Evolutionary conservation across 2,113 vertebrate species (phyloP).

Genomic region (Amphilophus citrinellus): DNA sequence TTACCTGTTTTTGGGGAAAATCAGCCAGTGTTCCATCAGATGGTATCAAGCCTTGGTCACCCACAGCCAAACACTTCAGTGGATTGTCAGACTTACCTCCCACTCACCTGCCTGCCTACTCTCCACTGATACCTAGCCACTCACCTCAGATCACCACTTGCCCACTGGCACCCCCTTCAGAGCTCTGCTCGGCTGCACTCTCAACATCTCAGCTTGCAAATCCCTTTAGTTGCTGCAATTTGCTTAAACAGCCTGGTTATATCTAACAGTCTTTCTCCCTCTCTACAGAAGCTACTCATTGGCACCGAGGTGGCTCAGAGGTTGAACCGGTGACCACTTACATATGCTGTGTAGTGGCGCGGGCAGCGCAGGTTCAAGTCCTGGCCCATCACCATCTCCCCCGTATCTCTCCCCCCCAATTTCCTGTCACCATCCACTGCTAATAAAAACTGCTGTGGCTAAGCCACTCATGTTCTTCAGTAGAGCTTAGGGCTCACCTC

Average conservation of each 20-base stretch:
- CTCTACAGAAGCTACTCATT: too few relatives aligned
- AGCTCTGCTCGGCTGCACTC: background rate
- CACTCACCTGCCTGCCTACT: background rate
- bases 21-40: background rate
- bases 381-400: too few relatives aligned
- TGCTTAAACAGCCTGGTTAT: background rate
- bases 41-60: background rate
- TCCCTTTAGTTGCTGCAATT: background rate
- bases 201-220: background rate
- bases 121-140: background rate
- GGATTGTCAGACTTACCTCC: background rate
- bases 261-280: too few relatives aligned
- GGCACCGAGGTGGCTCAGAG: too few relatives aligned
- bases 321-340: too few relatives aligned
- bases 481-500: background rate
- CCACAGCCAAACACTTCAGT: background rate
- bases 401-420: too few relatives aligned
- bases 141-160: background rate
- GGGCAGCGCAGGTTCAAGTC: too few relatives aligned
- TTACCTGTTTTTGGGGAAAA: background rate
- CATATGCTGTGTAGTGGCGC: too few relatives aligned
- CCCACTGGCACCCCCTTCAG: too few relatives aligned
- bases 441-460: too few relatives aligned
- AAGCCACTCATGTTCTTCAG: background rate
- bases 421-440: too few relatives aligned